Evolutionary conservation across 2,113 vertebrate genomes (phyloP).

Genomic region (Typhlomys cinereus): DNA sequence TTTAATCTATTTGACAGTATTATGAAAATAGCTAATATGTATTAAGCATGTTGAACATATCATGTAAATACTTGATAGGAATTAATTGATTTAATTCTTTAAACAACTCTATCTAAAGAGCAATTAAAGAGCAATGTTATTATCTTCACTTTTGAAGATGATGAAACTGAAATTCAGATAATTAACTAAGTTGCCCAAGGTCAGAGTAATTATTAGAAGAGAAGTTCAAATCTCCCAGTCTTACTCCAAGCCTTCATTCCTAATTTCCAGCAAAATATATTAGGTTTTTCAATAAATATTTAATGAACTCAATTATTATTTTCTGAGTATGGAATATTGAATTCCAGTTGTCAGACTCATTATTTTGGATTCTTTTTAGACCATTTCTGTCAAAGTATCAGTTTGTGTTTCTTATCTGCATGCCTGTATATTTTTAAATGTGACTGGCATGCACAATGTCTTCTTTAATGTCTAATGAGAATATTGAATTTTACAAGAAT

Average conservation of each 20-base stretch:
- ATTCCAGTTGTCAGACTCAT: neutral
- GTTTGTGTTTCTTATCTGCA: neutral
- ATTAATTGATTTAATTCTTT: conserved; percentile 19
- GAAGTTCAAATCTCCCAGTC: neutral
- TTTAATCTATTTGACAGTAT: conserved; percentile 18
- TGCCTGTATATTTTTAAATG: neutral
- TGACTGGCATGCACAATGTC: neutral
- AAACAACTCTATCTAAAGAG: neutral
- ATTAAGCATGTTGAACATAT: neutral
- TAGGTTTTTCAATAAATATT: neutral
- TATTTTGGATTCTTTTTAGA: neutral
- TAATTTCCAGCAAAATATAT: neutral
- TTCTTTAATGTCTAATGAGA: neutral
- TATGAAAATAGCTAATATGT: neutral
- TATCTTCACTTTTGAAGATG: neutral
- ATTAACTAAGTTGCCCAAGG: neutral
- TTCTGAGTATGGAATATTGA: neutral
- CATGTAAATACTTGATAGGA: neutral
- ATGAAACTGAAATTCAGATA: neutral
- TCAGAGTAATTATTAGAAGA: conserved; percentile 9
- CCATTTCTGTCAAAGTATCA: neutral
- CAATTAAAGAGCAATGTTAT: neutral
- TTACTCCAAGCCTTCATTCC: neutral
- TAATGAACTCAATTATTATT: neutral
- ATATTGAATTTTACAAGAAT: neutral